Evolutionary conservation across 2,888 invertebrate species (phyloP).

Genomic region (Rotaria magnacalcarata): DNA sequence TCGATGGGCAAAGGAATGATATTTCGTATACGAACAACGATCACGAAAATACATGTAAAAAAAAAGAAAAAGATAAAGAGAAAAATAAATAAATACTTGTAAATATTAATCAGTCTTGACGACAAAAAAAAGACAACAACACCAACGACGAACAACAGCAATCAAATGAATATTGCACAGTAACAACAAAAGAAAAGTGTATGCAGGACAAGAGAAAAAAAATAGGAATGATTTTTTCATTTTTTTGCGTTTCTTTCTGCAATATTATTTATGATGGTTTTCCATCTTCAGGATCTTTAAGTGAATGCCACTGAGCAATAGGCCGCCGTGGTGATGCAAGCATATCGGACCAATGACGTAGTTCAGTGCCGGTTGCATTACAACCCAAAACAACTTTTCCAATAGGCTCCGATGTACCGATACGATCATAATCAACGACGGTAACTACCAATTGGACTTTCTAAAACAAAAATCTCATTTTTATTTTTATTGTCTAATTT

Average conservation of each 20-base stretch:
- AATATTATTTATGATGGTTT: slow-evolving; percentile 36
- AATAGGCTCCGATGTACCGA: slow-evolving; percentile 98
- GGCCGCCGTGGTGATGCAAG: slow-evolving; percentile 95
- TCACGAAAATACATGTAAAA: slow-evolving; percentile 8
- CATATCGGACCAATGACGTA: slow-evolving; percentile 99
- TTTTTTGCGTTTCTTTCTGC: too few species aligned
- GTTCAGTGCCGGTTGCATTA: slow-evolving; percentile 92
- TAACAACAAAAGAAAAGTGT: background rate
- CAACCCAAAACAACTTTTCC: slow-evolving; percentile 93
- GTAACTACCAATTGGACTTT: slow-evolving; percentile 98
- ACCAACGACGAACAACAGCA: background rate
- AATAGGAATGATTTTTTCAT: background rate
- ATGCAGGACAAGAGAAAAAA: background rate
- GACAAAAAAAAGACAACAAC: background rate
- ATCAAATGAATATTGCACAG: background rate
- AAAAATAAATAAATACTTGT: slow-evolving; percentile 7
- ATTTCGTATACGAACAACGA: background rate
- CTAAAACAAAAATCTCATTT: slow-evolving; percentile 62
- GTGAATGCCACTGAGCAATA: slow-evolving; percentile 98
- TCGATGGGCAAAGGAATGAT: background rate
- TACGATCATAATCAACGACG: slow-evolving; percentile 99
- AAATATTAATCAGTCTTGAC: slow-evolving; percentile 6
- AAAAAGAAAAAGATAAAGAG: background rate
- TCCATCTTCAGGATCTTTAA: slow-evolving; percentile 62
- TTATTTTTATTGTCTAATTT: too few species aligned